Conservation (phyloP, 2,888 invertebrate species). For the Orthosia cruda region DNA sequence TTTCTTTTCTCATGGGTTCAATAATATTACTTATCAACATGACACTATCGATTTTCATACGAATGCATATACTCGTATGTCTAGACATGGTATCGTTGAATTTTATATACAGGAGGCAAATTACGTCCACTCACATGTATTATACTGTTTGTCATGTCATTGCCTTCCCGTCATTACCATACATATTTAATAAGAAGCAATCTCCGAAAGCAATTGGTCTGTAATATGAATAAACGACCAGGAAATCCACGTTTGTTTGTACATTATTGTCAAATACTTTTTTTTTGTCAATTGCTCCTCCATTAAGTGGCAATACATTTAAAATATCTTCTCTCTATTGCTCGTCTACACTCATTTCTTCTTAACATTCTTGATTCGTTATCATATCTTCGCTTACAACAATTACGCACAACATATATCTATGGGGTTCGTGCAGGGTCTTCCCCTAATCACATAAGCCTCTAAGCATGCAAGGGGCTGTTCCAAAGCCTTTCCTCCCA, state of each 20-base stretch:
- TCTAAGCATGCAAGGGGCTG: slow-evolving; percentile 91
- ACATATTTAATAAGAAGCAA: slow-evolving; percentile 35
- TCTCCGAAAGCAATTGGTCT: slow-evolving; percentile 16
- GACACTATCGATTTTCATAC: slow-evolving; percentile 38
- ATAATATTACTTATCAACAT: slow-evolving; percentile 28
- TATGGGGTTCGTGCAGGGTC: slow-evolving; percentile 88
- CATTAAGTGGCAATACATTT: slow-evolving; percentile 26
- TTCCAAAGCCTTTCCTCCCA: slow-evolving; percentile 85
- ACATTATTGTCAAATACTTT: slow-evolving; percentile 19
- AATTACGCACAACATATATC: slow-evolving; percentile 81
- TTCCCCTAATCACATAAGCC: slow-evolving; percentile 88
- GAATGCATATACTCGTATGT: slow-evolving; percentile 26
- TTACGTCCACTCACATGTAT: slow-evolving; percentile 30
- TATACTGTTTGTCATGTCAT: slow-evolving; percentile 16
- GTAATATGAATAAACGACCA: slow-evolving; percentile 14
- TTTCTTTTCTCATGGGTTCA: slow-evolving; percentile 15
- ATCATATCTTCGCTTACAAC: slow-evolving; percentile 68
- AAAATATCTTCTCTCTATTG: slow-evolving; percentile 50
- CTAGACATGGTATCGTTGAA: slow-evolving; percentile 39
- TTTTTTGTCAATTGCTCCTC: slow-evolving; percentile 15
- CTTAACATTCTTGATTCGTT: slow-evolving; percentile 60
- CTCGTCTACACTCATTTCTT: slow-evolving; percentile 59
- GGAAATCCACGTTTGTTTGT: slow-evolving; percentile 25
- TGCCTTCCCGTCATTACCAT: slow-evolving; percentile 34
- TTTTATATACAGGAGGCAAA: slow-evolving; percentile 32